phyloP scores from a whole-genome alignment of 2,113 vertebrate genomes.

The Aegotheles bennettii region DNA sequence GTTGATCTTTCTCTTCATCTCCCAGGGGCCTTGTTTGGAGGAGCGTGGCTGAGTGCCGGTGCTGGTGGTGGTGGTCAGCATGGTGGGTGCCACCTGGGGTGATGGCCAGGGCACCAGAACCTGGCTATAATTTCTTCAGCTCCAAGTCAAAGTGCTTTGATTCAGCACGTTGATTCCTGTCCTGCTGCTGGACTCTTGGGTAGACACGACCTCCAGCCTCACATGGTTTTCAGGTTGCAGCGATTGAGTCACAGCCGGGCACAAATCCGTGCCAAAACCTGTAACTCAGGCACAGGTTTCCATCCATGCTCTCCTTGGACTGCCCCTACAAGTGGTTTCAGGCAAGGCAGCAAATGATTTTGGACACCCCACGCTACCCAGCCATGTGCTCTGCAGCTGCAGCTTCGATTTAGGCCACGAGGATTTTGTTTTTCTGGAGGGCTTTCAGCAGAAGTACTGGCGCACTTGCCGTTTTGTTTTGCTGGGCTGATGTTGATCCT shows the following conservation, averaged over 20 bases:
- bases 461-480: neutral
- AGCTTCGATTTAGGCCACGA: neutral
- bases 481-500: neutral
- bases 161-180: neutral
- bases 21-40: neutral
- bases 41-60: neutral
- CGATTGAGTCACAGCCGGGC: neutral
- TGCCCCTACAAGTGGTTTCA: neutral
- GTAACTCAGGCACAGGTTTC: neutral
- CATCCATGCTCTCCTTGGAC: neutral
- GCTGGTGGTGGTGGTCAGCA: neutral
- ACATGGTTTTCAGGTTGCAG: neutral
- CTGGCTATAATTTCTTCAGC: rapidly evolving
- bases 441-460: neutral
- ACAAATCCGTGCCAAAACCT: neutral
- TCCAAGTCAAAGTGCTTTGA: neutral
- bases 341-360: neutral
- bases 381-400: neutral
- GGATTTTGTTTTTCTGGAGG: neutral
- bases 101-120: neutral
- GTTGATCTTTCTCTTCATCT: neutral
- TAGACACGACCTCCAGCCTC: neutral
- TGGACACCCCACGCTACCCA: neutral
- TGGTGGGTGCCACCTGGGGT: neutral
- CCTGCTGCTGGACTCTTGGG: neutral